Percentiles rank a stretch among this genome's conserved stretches.
These are phyloP conservation scores for Heliconius nattereri DNA, from an alignment of 1,140 invertebrate species.

Conservation along the genomic window DNA sequence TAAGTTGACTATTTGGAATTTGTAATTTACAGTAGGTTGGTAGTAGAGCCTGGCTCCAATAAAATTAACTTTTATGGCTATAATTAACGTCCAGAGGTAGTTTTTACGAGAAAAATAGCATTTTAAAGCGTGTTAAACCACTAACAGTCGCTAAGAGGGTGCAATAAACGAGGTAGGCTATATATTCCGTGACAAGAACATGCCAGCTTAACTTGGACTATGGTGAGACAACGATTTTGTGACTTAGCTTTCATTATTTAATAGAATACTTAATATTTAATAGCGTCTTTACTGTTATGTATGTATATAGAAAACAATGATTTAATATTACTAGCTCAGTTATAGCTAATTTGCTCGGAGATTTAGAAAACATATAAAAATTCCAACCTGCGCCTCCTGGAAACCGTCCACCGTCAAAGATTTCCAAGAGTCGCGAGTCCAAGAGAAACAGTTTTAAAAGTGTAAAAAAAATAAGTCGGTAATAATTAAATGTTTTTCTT, in stretches of 20 bases:
- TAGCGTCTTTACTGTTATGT: background rate
- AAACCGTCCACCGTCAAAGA: too few species aligned
- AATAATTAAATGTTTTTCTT: too few species aligned
- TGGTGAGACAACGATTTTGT: background rate
- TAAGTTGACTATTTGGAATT: conserved; percentile 14
- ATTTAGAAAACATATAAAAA: too few species aligned
- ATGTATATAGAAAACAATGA: background rate
- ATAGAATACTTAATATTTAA: background rate
- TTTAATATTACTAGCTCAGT: too few species aligned
- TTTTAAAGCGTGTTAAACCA: conserved; percentile 22
- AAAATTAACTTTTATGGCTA: conserved; percentile 1
- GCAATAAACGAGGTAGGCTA: conserved; percentile 9
- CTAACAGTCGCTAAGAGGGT: background rate
- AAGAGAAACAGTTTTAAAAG: too few species aligned
- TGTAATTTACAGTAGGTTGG: conserved; percentile 13
- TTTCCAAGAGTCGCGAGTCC: too few species aligned
- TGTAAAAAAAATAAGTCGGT: too few species aligned
- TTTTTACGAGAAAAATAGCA: conserved; percentile 12
- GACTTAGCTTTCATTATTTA: background rate
- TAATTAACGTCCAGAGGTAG: conserved; percentile 12
- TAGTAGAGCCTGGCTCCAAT: conserved; percentile 1
- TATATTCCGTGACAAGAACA: conserved; percentile 11
- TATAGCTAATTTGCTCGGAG: too few species aligned
- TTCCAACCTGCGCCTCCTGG: too few species aligned
- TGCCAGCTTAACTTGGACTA: conserved; percentile 8